phyloP scores from a whole-genome alignment of 2,797 vertebrate genomes.

The Atherinosoma microstoma region DNA sequence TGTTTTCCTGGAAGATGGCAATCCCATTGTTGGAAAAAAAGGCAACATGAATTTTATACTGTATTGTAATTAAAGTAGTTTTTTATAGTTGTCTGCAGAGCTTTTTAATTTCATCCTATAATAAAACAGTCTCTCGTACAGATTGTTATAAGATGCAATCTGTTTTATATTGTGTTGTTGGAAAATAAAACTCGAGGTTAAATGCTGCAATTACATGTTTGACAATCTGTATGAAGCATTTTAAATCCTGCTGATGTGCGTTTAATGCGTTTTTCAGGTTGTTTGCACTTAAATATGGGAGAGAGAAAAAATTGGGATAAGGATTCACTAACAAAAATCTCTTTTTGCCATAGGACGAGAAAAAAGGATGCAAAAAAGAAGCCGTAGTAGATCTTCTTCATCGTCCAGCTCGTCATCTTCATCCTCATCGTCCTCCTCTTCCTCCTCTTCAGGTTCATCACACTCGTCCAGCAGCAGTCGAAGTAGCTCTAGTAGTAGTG shows the following conservation, averaged over 20 bases:
- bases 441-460: slow-evolving; percentile 80
- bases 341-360: slow-evolving; percentile 76
- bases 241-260: background rate
- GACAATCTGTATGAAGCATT: background rate
- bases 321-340: background rate
- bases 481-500: slow-evolving; percentile 86
- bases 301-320: background rate
- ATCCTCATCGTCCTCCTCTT: slow-evolving; percentile 71
- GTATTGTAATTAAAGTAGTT: background rate
- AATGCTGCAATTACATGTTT: background rate
- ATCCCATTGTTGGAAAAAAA: background rate
- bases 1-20: background rate
- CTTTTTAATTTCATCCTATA: background rate
- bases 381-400: slow-evolving; percentile 89
- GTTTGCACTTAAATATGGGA: background rate
- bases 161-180: background rate
- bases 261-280: background rate
- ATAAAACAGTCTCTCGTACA: background rate
- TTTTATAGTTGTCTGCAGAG: background rate
- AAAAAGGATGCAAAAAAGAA: slow-evolving; percentile 87
- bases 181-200: background rate
- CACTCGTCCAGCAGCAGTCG: slow-evolving; percentile 81
- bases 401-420: slow-evolving; percentile 77
- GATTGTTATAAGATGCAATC: background rate
- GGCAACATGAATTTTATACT: background rate